These are phyloP conservation scores for Melanchra persicariae DNA, from an alignment of 2,888 invertebrate species.

Conservation along the genomic window DNA sequence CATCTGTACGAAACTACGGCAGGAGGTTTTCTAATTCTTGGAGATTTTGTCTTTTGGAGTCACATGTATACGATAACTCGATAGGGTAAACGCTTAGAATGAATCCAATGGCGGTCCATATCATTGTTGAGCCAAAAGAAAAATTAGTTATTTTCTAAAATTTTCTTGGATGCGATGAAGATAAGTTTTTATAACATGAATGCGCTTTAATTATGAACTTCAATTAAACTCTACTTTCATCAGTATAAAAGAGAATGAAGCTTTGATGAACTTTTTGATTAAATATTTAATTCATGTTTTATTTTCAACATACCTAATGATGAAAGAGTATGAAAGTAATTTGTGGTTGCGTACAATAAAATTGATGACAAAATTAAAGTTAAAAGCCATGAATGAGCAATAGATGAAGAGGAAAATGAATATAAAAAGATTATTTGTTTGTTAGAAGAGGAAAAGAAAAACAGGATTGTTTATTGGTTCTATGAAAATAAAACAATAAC, in stretches of 20 bases:
- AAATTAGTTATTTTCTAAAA: not conserved
- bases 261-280: slow-evolving; percentile 19
- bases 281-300: not conserved
- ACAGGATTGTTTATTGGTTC: not conserved
- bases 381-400: not conserved
- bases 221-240: slow-evolving; percentile 45
- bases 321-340: slow-evolving; percentile 1
- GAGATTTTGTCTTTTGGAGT: slow-evolving; percentile 13
- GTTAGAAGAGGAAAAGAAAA: not conserved
- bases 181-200: too few relatives aligned
- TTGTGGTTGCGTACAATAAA: not conserved
- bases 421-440: not conserved
- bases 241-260: slow-evolving; percentile 27
- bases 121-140: too few relatives aligned
- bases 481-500: slow-evolving; percentile 15
- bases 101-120: not conserved
- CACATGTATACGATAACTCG: too few relatives aligned
- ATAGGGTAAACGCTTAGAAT: too few relatives aligned
- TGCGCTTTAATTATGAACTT: slow-evolving; percentile 55
- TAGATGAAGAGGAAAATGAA: not conserved
- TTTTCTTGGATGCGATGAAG: not conserved
- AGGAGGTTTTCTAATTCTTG: slow-evolving; percentile 6
- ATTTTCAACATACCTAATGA: not conserved
- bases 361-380: not conserved
- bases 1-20: slow-evolving; percentile 11